phyloP scores from a whole-genome alignment of 2,113 vertebrate species.

The Nipponia nippon region DNA sequence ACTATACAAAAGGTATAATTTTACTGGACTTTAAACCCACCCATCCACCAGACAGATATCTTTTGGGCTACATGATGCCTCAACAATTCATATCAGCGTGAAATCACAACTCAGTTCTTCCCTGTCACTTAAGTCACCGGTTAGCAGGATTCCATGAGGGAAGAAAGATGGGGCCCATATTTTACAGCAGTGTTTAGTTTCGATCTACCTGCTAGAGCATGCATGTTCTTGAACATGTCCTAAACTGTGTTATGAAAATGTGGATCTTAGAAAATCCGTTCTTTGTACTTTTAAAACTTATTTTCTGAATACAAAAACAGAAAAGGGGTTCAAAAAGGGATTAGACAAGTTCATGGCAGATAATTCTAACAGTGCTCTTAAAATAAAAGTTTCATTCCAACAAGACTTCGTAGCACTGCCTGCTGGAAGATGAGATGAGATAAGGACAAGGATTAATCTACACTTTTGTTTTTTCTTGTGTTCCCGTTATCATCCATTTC shows the following conservation, averaged over 20 bases:
- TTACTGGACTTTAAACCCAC: neutral
- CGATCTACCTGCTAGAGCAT: fast-evolving
- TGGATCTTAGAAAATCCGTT: neutral
- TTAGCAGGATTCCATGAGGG: neutral
- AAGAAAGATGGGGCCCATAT: neutral
- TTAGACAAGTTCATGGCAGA: neutral
- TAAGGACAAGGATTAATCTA: neutral
- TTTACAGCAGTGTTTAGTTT: neutral
- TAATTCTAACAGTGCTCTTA: neutral
- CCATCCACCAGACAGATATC: neutral
- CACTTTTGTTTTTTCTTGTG: neutral
- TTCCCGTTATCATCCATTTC: neutral
- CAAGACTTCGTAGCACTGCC: neutral
- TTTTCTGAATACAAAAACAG: neutral
- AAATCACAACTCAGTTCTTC: neutral
- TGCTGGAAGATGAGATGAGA: neutral
- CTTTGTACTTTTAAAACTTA: neutral
- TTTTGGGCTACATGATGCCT: neutral
- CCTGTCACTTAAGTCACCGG: neutral
- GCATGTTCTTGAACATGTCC: neutral
- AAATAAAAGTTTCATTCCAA: neutral
- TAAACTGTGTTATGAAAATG: neutral
- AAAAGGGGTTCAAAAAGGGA: neutral
- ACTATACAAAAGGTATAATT: neutral
- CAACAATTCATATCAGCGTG: neutral